Conservation (phyloP, 1,140 invertebrate species). For the Philotrypesis tridentata region DNA sequence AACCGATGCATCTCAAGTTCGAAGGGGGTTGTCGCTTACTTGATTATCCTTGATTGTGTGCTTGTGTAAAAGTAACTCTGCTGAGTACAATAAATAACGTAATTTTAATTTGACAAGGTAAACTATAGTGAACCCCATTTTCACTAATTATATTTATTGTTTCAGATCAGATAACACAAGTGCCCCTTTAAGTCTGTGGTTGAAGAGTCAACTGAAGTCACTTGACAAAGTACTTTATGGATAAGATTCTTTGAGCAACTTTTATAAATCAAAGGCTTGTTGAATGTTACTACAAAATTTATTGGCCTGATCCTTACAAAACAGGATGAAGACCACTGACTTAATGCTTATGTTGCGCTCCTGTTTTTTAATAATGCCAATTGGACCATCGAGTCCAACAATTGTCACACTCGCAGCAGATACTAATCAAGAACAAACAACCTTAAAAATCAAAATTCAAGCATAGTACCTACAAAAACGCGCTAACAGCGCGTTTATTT, state of each 20-base stretch:
- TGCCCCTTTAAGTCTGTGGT: background rate
- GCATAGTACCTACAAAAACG: constrained; percentile 30
- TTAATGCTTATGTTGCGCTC: background rate
- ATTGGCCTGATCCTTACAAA: background rate
- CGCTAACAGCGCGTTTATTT: constrained; percentile 21
- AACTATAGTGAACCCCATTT: background rate
- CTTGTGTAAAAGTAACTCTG: background rate
- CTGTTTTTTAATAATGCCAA: background rate
- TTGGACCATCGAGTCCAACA: constrained; percentile 17
- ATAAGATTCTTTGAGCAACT: background rate
- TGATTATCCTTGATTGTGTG: background rate
- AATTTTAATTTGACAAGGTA: background rate
- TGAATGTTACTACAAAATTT: constrained; percentile 21
- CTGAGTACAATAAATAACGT: background rate
- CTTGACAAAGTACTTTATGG: constrained; percentile 3
- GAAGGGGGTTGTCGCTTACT: background rate
- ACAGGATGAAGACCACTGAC: constrained; percentile 37
- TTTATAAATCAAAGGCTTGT: background rate
- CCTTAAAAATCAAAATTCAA: background rate
- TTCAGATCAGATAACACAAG: constrained; percentile 5
- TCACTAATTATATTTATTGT: constrained; percentile 2
- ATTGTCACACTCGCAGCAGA: background rate
- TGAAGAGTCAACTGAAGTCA: background rate
- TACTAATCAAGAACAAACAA: background rate
- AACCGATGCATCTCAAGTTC: background rate